These are phyloP conservation scores for Maniola hyperantus DNA, from an alignment of 2,888 invertebrate species.

Conservation along the genomic window DNA sequence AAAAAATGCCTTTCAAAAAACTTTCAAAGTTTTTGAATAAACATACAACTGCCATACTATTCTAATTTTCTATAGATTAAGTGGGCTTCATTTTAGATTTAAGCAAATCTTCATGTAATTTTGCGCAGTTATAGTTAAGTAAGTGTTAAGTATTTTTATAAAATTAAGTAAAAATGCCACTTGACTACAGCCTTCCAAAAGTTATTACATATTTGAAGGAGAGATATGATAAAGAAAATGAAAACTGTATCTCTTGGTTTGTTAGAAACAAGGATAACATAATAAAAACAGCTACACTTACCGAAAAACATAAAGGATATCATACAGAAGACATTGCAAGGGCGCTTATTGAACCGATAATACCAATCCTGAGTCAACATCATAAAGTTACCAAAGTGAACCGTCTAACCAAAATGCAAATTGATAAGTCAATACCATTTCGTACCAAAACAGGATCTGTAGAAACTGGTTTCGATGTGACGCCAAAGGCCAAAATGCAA, in stretches of 20 bases:
- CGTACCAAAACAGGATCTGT: neutral
- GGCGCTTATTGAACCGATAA: constrained; percentile 25
- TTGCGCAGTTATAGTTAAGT: neutral
- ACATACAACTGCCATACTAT: too few relatives aligned
- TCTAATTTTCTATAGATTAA: neutral
- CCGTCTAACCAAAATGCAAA: constrained; percentile 21
- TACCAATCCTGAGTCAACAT: constrained; percentile 24
- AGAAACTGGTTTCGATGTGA: neutral
- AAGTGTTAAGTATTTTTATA: constrained; percentile 1
- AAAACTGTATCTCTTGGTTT: constrained; percentile 42
- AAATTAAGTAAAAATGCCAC: constrained; percentile 35
- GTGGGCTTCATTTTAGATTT: neutral
- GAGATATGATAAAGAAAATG: constrained; percentile 40
- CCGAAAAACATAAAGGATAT: constrained; percentile 20
- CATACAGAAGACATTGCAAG: constrained; percentile 24
- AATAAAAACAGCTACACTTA: constrained; percentile 20
- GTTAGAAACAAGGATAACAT: constrained; percentile 36
- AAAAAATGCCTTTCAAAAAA: too few relatives aligned
- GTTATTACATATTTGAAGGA: constrained; percentile 41
- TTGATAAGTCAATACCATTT: neutral
- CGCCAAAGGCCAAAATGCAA: constrained; percentile 31
- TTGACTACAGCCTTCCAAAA: constrained; percentile 40
- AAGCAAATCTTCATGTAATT: neutral
- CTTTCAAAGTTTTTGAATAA: too few relatives aligned
- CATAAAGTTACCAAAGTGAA: constrained; percentile 25